Evolutionary conservation across 2,113 vertebrate species (phyloP).

Genomic region (Anhinga anhinga): DNA sequence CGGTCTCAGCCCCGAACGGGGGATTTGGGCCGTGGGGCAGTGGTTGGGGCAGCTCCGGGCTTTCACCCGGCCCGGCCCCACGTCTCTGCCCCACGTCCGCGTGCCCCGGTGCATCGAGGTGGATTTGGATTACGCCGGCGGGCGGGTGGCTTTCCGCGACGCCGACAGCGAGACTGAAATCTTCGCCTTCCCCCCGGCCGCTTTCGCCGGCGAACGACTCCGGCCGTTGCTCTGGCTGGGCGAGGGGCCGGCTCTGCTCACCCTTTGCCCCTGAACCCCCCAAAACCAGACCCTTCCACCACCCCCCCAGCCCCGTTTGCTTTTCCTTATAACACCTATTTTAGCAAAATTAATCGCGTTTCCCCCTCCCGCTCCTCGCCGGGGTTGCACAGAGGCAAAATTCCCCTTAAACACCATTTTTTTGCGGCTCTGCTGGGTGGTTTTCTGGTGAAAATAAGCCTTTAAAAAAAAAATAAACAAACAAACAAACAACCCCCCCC

Average conservation of each 20-base stretch:
- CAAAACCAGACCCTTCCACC: neutral
- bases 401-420: neutral
- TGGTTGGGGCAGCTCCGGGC: neutral
- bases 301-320: fast-evolving
- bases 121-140: fast-evolving
- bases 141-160: fast-evolving
- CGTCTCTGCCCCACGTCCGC: fast-evolving
- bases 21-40: neutral
- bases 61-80: neutral
- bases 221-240: neutral
- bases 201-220: fast-evolving
- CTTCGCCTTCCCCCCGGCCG: neutral
- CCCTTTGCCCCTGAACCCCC: neutral
- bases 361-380: neutral
- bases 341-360: neutral
- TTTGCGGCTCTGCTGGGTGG: neutral
- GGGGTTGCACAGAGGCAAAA: neutral
- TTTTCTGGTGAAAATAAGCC: neutral
- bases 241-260: neutral
- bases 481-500: too few relatives aligned
- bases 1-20: fast-evolving
- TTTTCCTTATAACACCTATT: neutral
- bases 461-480: neutral
- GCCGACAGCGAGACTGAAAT: neutral
- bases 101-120: fast-evolving